These are phyloP conservation scores for Anthrax anthrax DNA, from an alignment of 2,888 invertebrate genomes.

Conservation along the genomic window DNA sequence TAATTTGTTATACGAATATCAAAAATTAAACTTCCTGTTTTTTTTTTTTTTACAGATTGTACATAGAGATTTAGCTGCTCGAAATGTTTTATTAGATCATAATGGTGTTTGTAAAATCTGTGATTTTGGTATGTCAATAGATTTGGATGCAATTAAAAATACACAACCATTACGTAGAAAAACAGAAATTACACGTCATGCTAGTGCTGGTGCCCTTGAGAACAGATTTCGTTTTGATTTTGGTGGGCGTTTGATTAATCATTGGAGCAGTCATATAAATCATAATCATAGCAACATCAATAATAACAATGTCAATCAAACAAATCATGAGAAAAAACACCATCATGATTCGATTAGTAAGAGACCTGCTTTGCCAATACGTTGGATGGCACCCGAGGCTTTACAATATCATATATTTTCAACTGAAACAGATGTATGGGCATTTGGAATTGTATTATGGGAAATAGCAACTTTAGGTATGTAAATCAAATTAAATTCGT, in stretches of 20 bases:
- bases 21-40: neutral
- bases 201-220: slow-evolving; percentile 19
- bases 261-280: slow-evolving; percentile 21
- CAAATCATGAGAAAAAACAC: slow-evolving; percentile 9
- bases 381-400: slow-evolving; percentile 79
- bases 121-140: slow-evolving; percentile 75
- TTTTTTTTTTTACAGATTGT: slow-evolving; percentile 48
- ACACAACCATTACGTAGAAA: slow-evolving; percentile 19
- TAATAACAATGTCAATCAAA: slow-evolving; percentile 12
- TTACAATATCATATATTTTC: slow-evolving; percentile 64
- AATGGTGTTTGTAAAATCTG: slow-evolving; percentile 79
- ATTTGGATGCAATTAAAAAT: slow-evolving; percentile 34
- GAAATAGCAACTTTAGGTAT: slow-evolving; percentile 72
- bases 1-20: too few species aligned
- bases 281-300: slow-evolving; percentile 15
- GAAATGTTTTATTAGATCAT: slow-evolving; percentile 70
- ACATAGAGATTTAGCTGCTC: slow-evolving; percentile 69
- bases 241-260: slow-evolving; percentile 27
- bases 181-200: slow-evolving; percentile 20
- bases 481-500: too few species aligned
- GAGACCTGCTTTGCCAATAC: slow-evolving; percentile 31
- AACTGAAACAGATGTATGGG: slow-evolving; percentile 74
- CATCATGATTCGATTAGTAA: slow-evolving; percentile 28
- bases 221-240: slow-evolving; percentile 26
- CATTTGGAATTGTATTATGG: slow-evolving; percentile 75